Evolutionary conservation across 2,888 invertebrate species (phyloP).

Genomic region (Machimus atricapillus): DNA sequence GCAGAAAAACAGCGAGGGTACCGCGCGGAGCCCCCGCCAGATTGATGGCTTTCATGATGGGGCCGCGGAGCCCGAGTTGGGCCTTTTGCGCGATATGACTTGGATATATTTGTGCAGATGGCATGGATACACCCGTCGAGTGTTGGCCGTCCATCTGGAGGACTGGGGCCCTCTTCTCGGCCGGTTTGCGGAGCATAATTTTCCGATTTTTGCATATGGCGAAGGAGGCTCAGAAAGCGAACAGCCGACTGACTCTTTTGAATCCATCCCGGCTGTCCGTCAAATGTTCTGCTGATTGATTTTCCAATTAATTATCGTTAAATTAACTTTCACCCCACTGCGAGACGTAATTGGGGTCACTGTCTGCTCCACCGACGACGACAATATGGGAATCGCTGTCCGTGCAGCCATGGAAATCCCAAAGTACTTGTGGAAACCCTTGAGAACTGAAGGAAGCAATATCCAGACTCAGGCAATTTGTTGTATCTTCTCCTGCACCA

Average conservation of each 20-base stretch:
- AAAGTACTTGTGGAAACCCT: not conserved
- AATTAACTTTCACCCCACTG: slow-evolving; percentile 29
- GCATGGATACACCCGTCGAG: not conserved
- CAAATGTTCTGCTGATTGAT: slow-evolving; percentile 32
- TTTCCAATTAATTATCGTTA: slow-evolving; percentile 37
- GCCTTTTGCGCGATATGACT: not conserved
- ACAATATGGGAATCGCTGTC: not conserved
- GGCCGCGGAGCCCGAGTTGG: not conserved
- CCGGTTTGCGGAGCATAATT: not conserved
- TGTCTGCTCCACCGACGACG: not conserved
- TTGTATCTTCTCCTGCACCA: not conserved
- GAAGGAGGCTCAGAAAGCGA: not conserved
- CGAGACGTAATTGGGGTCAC: slow-evolving; percentile 21
- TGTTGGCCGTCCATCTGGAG: not conserved
- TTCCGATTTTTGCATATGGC: not conserved
- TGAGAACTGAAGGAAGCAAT: not conserved
- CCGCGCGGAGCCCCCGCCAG: not conserved
- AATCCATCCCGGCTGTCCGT: not conserved
- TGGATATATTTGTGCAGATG: not conserved
- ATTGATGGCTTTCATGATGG: slow-evolving; percentile 19
- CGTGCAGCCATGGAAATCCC: not conserved
- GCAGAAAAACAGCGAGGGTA: not conserved
- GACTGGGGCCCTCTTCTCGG: not conserved
- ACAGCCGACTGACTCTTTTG: not conserved
- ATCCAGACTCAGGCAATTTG: not conserved